A percentile compares a stretch with the other conserved stretches of the same genome.
These are phyloP conservation scores for Eupithecia subumbrata DNA, from an alignment of 2,888 invertebrate genomes.

Conservation along the genomic window DNA sequence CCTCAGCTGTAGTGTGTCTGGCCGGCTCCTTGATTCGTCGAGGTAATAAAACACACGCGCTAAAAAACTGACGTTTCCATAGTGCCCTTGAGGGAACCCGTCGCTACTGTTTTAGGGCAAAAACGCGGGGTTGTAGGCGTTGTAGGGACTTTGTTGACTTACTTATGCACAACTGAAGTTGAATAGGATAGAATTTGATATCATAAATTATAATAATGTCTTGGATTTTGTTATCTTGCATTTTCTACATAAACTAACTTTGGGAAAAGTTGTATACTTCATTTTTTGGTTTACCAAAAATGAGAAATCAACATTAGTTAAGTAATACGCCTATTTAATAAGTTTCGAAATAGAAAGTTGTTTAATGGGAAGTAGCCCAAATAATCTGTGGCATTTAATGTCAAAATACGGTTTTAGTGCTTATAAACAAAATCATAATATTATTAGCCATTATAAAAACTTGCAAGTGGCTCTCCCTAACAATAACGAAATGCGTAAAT, in stretches of 20 bases:
- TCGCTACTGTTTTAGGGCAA: conserved; percentile 30
- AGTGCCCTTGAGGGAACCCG: conserved; percentile 39
- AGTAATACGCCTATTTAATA: too few relatives aligned
- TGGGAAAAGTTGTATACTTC: background rate
- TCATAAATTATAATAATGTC: background rate
- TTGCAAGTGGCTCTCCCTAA: conserved; percentile 6
- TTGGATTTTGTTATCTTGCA: background rate
- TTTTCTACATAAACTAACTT: background rate
- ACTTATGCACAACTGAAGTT: background rate
- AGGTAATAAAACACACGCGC: conserved; percentile 64
- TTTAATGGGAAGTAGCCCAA: background rate
- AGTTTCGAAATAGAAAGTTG: background rate
- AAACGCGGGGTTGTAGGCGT: background rate
- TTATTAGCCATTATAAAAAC: conserved; percentile 6
- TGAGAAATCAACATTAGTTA: too few relatives aligned
- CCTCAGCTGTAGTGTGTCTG: conserved; percentile 49
- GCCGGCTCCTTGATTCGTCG: conserved; percentile 59
- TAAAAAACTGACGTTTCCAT: conserved; percentile 60
- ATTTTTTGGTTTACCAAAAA: too few relatives aligned
- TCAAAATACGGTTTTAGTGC: background rate
- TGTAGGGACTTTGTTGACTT: background rate
- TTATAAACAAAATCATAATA: background rate
- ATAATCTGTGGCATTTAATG: background rate
- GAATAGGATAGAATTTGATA: background rate
- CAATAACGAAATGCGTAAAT: conserved; percentile 35